Conservation (phyloP, 2,113 vertebrate species). For the Rhipidura dahli region DNA sequence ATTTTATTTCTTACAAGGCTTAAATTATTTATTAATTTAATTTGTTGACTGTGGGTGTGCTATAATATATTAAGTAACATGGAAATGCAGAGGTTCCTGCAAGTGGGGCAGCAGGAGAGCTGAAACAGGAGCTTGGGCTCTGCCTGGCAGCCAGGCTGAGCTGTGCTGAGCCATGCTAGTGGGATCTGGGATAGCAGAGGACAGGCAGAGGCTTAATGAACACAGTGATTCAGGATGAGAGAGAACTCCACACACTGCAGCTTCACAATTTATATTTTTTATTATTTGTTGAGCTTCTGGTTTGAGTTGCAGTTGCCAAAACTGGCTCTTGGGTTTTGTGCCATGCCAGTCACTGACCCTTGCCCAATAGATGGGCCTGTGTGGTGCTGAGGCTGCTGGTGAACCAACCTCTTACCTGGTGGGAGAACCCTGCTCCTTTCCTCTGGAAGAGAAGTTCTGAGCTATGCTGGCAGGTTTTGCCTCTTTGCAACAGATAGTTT, state of each 20-base stretch:
- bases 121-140: background rate
- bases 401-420: rapidly evolving
- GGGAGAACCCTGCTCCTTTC: background rate
- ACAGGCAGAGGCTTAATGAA: background rate
- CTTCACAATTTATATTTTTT: background rate
- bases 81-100: conserved; percentile 13
- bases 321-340: background rate
- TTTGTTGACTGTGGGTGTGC: conserved; percentile 30
- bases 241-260: background rate
- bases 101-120: background rate
- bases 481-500: background rate
- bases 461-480: background rate
- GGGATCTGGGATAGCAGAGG: background rate
- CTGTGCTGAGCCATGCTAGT: background rate
- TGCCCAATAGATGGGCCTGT: background rate
- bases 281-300: background rate
- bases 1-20: conserved; percentile 40
- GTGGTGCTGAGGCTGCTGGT: background rate
- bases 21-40: conserved; percentile 63
- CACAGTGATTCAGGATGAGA: rapidly evolving
- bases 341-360: background rate
- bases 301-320: background rate
- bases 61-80: background rate
- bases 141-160: background rate
- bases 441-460: background rate